Percentiles rank a stretch among this genome's conserved stretches.
Conservation (phyloP, 2,888 invertebrate species). For the Pyrocoelia pectoralis region DNA sequence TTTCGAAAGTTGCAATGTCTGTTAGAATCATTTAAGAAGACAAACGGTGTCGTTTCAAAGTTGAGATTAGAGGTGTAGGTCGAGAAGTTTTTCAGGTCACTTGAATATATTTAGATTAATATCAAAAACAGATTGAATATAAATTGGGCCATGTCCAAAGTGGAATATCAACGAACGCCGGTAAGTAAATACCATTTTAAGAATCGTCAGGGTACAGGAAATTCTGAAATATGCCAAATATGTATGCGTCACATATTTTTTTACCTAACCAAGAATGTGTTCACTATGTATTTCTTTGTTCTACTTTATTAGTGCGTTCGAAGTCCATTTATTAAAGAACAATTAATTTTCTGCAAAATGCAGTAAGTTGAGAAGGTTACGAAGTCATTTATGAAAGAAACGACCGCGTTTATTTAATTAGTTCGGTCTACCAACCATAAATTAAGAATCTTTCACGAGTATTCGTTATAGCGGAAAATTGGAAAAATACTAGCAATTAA, state of each 20-base stretch:
- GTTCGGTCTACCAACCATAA: background rate
- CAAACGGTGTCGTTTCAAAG: constrained; percentile 6
- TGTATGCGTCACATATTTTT: constrained; percentile 20
- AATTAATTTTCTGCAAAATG: too few relatives aligned
- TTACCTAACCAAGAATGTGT: background rate
- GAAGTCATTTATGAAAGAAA: background rate
- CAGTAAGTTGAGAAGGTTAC: background rate
- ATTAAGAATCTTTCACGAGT: constrained; percentile 1
- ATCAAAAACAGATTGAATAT: background rate
- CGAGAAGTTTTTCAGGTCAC: background rate
- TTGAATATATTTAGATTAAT: background rate
- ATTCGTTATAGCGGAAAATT: background rate
- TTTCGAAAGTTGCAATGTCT: constrained; percentile 15
- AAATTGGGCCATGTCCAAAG: background rate
- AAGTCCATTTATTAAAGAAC: too few relatives aligned
- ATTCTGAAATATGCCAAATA: constrained; percentile 19
- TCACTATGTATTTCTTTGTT: background rate
- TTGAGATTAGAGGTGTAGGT: constrained; percentile 12
- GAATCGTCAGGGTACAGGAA: background rate
- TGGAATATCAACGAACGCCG: constrained; percentile 2
- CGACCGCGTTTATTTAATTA: background rate
- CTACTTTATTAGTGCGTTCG: background rate
- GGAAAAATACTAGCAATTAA: background rate
- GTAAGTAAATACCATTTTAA: constrained; percentile 5
- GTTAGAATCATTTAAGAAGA: constrained; percentile 11